A percentile compares a stretch with the other conserved stretches of the same genome.
phyloP scores from a whole-genome alignment of 2,797 vertebrate species.

The Xenops minutus region DNA sequence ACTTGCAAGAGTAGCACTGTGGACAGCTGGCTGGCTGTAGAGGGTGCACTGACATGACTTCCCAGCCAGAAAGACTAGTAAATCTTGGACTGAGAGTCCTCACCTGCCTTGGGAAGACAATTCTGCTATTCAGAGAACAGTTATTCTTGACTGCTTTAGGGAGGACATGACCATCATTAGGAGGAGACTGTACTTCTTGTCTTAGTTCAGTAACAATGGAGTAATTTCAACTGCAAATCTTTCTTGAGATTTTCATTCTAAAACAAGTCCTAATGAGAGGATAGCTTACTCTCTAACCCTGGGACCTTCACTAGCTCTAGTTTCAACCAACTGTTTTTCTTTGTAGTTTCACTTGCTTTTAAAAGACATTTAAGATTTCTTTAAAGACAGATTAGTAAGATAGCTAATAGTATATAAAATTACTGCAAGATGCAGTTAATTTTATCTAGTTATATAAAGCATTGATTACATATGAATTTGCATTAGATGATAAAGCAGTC shows the following conservation, averaged over 20 bases:
- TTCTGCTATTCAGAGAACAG: not conserved
- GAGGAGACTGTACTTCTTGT: not conserved
- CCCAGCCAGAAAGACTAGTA: not conserved
- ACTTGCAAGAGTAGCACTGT: fast-evolving
- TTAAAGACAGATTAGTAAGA: not conserved
- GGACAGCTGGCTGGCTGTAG: not conserved
- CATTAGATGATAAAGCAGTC: not conserved
- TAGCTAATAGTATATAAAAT: not conserved
- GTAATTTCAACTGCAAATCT: not conserved
- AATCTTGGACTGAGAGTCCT: not conserved
- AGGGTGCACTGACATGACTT: not conserved
- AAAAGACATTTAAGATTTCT: not conserved
- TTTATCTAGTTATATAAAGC: not conserved
- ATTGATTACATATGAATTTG: not conserved
- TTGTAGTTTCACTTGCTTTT: not conserved
- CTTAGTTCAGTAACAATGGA: not conserved
- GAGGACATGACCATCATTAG: fast-evolving
- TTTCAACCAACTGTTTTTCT: not conserved
- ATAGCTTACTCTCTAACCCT: not conserved
- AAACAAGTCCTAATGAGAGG: not conserved
- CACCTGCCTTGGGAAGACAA: not conserved
- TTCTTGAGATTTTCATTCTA: not conserved
- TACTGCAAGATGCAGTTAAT: not conserved
- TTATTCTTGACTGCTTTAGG: not conserved
- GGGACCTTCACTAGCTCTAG: not conserved